Evolutionary conservation across 2,113 vertebrate species (phyloP).

Genomic region (Scalopus aquaticus): DNA sequence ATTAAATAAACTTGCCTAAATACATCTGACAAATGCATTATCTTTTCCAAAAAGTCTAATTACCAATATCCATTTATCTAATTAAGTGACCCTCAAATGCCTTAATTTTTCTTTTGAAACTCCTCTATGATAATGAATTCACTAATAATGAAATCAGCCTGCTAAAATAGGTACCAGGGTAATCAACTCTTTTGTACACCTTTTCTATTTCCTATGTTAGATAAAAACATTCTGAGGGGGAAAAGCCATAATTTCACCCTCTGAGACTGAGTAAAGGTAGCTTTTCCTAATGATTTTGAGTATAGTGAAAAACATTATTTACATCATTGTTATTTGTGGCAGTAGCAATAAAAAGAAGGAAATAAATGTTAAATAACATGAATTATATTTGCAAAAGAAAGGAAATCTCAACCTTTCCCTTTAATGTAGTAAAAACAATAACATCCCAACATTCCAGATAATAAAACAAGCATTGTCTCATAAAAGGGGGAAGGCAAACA

Average conservation of each 20-base stretch:
- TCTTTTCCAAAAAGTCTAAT: slow-evolving; percentile 44
- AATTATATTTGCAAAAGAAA: slow-evolving; percentile 43
- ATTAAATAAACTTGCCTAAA: slow-evolving; percentile 67
- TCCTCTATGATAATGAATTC: slow-evolving; percentile 54
- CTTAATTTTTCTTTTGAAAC: slow-evolving; percentile 67
- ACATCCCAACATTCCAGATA: not conserved
- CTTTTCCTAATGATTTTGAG: not conserved
- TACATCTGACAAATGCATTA: slow-evolving; percentile 57
- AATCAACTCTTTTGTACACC: slow-evolving; percentile 44
- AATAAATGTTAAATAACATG: not conserved
- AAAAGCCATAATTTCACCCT: not conserved
- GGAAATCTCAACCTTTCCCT: not conserved
- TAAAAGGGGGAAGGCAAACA: not conserved
- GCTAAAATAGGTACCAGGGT: slow-evolving; percentile 62
- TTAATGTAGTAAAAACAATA: not conserved
- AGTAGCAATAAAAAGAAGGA: slow-evolving; percentile 40
- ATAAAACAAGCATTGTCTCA: slow-evolving; percentile 47
- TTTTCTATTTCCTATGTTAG: slow-evolving; percentile 34
- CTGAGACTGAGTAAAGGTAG: not conserved
- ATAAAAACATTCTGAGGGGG: slow-evolving; percentile 1
- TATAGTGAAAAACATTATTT: slow-evolving; percentile 44
- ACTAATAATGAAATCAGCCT: slow-evolving; percentile 69
- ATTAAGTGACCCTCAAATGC: slow-evolving; percentile 66
- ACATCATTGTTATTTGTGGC: slow-evolving; percentile 20
- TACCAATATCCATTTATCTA: slow-evolving; percentile 68